These are phyloP conservation scores for Dicrurus megarhynchus DNA, from an alignment of 2,113 vertebrate genomes.

Conservation along the genomic window DNA sequence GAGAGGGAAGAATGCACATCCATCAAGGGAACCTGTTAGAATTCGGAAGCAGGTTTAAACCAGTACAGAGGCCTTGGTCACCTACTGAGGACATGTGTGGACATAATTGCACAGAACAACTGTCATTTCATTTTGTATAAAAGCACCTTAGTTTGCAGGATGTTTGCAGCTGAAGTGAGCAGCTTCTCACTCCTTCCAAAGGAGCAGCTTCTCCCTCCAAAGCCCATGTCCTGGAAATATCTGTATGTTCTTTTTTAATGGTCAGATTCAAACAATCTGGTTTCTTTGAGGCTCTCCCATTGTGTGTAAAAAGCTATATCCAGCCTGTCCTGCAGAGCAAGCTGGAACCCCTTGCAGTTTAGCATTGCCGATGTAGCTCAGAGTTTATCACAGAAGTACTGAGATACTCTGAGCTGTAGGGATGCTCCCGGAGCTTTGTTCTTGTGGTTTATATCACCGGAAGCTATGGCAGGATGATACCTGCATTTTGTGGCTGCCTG, in stretches of 20 bases:
- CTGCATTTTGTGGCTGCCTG: not conserved
- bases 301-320: not conserved
- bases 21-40: conserved; percentile 3
- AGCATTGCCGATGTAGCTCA: not conserved
- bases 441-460: not conserved
- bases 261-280: not conserved
- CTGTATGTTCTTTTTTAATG: not conserved
- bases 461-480: not conserved
- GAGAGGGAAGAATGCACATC: not conserved
- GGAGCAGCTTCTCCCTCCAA: not conserved
- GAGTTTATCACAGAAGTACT: not conserved
- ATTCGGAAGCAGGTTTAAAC: not conserved
- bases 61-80: not conserved
- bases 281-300: not conserved
- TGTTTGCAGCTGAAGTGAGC: not conserved
- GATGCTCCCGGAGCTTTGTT: not conserved
- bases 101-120: not conserved
- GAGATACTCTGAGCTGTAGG: not conserved
- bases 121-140: not conserved
- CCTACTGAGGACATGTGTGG: not conserved
- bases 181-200: not conserved
- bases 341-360: not conserved
- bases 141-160: not conserved
- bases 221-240: not conserved
- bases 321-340: not conserved